A percentile compares a stretch with the other conserved stretches of the same genome.
phyloP scores from a whole-genome alignment of 2,888 invertebrate species.

The Cataglyphis albicans region DNA sequence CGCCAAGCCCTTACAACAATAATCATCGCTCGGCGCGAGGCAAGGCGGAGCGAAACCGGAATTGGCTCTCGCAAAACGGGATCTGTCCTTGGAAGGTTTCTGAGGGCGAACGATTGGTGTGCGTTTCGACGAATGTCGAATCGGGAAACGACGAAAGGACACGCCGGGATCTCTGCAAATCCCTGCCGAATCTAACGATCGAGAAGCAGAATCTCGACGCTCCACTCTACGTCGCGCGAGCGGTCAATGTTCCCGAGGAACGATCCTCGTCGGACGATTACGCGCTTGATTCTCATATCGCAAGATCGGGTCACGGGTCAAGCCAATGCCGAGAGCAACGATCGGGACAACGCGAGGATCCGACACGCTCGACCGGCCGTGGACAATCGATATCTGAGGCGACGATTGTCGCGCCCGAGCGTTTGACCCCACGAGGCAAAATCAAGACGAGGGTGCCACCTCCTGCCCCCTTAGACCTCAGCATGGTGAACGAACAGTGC shows the following conservation, averaged over 20 bases:
- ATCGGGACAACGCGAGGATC: conserved; percentile 30
- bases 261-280: neutral
- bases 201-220: conserved; percentile 17
- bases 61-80: neutral
- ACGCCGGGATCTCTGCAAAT: neutral
- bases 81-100: neutral
- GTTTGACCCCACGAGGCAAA: neutral
- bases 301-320: neutral
- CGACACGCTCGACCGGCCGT: conserved; percentile 31
- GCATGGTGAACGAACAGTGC: conserved; percentile 69
- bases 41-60: neutral
- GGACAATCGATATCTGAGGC: conserved; percentile 35
- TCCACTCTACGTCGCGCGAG: conserved; percentile 6
- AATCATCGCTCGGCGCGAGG: neutral
- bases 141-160: neutral
- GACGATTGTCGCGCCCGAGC: conserved; percentile 27
- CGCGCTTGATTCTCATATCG: neutral
- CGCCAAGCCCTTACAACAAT: too few species aligned
- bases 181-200: conserved; percentile 28
- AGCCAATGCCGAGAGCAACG: conserved; percentile 23
- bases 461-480: conserved; percentile 73
- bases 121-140: neutral
- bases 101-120: neutral
- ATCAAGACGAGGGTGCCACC: conserved; percentile 67
- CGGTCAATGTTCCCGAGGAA: conserved; percentile 31